These are phyloP conservation scores for Alloplasta piceator DNA, from an alignment of 2,888 invertebrate genomes.

Conservation along the genomic window DNA sequence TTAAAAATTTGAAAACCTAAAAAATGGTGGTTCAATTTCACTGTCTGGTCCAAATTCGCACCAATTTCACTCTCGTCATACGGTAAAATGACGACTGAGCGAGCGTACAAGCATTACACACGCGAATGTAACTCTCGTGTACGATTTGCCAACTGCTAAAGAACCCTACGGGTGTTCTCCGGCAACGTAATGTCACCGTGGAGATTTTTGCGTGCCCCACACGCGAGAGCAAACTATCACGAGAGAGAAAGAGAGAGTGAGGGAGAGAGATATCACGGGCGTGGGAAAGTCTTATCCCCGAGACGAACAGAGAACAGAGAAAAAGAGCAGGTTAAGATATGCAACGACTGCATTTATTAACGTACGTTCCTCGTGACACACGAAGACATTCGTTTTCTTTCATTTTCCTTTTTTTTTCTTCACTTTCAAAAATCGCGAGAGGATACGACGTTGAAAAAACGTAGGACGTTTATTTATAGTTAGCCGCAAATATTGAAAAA, in stretches of 20 bases:
- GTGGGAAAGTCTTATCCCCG: constrained; percentile 60
- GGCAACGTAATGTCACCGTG: constrained; percentile 63
- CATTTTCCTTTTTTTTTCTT: constrained; percentile 20
- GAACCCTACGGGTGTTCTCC: constrained; percentile 57
- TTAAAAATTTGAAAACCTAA: too few relatives aligned
- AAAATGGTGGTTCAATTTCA: too few relatives aligned
- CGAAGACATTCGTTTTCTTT: constrained; percentile 11
- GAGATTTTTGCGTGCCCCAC: constrained; percentile 62
- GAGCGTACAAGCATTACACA: constrained; percentile 15
- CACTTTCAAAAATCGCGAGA: constrained; percentile 7
- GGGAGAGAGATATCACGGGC: constrained; percentile 39
- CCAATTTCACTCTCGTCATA: constrained; percentile 2
- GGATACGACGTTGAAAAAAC: too few relatives aligned
- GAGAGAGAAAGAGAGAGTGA: constrained; percentile 28
- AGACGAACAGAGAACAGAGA: constrained; percentile 17
- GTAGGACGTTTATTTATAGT: neutral
- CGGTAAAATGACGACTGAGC: constrained; percentile 39
- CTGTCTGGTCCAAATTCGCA: too few relatives aligned
- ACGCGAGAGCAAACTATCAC: constrained; percentile 52
- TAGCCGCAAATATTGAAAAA: constrained; percentile 31
- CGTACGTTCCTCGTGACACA: constrained; percentile 10
- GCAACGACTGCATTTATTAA: constrained; percentile 1
- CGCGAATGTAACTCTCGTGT: neutral
- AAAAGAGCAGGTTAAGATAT: constrained; percentile 24
- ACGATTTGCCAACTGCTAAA: constrained; percentile 15